Evolutionary conservation across 2,797 vertebrate species (phyloP).

Genomic region (Vultur gryphus): DNA sequence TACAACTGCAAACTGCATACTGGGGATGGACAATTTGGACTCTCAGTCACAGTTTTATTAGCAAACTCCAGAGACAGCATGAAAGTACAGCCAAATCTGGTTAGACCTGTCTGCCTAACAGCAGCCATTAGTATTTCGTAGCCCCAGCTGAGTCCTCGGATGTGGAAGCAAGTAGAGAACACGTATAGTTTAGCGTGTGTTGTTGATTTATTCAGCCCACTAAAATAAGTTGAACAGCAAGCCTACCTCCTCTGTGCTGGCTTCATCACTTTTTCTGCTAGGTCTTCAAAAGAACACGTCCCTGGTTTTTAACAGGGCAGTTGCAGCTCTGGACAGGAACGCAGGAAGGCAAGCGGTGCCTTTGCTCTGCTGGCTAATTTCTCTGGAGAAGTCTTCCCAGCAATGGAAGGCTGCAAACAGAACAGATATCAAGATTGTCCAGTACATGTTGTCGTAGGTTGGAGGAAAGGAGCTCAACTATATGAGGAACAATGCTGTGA

Average conservation of each 20-base stretch:
- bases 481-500: background rate
- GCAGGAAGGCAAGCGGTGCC: background rate
- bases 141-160: background rate
- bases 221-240: background rate
- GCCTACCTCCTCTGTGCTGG: background rate
- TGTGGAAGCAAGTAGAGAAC: background rate
- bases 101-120: background rate
- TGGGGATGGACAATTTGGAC: background rate
- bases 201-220: background rate
- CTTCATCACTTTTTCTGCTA: background rate
- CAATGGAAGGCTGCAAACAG: background rate
- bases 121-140: background rate
- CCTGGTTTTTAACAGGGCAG: background rate
- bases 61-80: background rate
- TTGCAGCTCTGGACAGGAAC: background rate
- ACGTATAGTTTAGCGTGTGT: accelerated
- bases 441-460: background rate
- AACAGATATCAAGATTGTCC: background rate
- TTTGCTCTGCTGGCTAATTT: background rate
- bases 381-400: background rate
- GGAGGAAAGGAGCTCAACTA: background rate
- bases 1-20: background rate
- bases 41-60: background rate
- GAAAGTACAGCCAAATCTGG: background rate
- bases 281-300: background rate